phyloP scores from a whole-genome alignment of 2,113 vertebrate genomes.

The Gnathonemus longibarbis region DNA sequence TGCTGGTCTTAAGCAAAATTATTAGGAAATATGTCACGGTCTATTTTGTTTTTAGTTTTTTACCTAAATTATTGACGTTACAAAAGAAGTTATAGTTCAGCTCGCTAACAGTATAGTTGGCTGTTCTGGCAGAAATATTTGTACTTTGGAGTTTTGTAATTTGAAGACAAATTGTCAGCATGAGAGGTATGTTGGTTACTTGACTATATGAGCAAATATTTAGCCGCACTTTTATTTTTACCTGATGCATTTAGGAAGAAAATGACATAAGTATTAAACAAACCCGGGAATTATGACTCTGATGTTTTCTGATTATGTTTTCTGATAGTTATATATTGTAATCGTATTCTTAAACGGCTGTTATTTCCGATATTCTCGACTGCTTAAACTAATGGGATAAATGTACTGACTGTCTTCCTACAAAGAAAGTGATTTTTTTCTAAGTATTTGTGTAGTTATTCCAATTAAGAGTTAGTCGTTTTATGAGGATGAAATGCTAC shows the following conservation, averaged over 20 bases:
- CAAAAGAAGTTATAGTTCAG: conserved; percentile 15
- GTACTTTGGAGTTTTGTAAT: conserved; percentile 25
- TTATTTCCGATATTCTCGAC: neutral
- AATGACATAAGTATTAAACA: conserved; percentile 24
- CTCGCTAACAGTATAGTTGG: conserved; percentile 19
- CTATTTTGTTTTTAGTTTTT: neutral
- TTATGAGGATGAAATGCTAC: neutral
- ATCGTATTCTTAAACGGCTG: neutral
- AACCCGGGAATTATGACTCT: neutral
- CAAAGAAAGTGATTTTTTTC: neutral
- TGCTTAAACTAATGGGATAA: neutral
- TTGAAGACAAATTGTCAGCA: conserved; percentile 38
- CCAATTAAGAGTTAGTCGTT: neutral
- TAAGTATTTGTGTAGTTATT: neutral
- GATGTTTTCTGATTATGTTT: neutral
- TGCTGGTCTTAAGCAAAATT: neutral
- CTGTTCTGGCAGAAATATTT: conserved; percentile 17
- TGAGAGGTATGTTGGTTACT: conserved; percentile 58
- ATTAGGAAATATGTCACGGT: neutral
- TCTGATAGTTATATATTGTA: neutral
- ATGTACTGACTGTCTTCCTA: neutral
- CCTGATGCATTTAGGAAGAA: neutral
- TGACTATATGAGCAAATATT: neutral
- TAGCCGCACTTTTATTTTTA: neutral
- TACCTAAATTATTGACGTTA: conserved; percentile 8